Base-by-base conservation (phyloP, 2,888 invertebrate species). In the Steinernema scapterisci region DNA sequence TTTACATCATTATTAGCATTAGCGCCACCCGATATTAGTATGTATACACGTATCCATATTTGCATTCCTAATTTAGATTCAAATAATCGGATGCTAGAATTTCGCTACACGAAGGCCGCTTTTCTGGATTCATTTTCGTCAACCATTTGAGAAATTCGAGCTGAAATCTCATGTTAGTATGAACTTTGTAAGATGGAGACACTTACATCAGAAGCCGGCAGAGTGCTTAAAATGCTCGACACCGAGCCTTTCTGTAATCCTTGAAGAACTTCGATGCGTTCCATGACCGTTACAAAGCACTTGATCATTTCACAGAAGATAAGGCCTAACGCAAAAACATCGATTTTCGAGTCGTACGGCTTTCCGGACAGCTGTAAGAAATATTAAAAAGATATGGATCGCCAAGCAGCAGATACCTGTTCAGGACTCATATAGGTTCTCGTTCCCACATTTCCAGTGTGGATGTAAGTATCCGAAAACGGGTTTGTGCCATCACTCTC, bases 401-500 rank as follows among this genome's bases (percentile, higher is more conserved):
- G n/a, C n/a, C n/a, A n/a, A n/a, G n/a, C n/a, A n/a, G n/a, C n/a
- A 23, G 27, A 73, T 77, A 91, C 91, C 89, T 97, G 97, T 88
- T 99, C 97, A 0, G 97, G 97, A 48, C 96, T 95, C 97, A 99
- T 99, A 89, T 99, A 99, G 0, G 97, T 90, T 79, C 93, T 92
- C 0, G 99, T 99, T 27, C 97, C 95, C 48, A 92, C 92, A 79
- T 91, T 90, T 56, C 87, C 88, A 6, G 89, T 89, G 79, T 89
- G 88, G 72, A 78, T 72, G n/a, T 51, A 56, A n/a, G 19, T 46
- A 31, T 52, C 75, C 7, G 46, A n/a, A 13, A 73, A 43, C 48
- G 27, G 31, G 5, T 3, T 9, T 9, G 75, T 56, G n/a, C 56
- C 70, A 13, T 74, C 72, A 70, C 56, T 25, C 73, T 43, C 71